Percentiles rank a stretch among this genome's conserved stretches.
phyloP scores from a whole-genome alignment of 92 coral and sea anemone species.

The Palythoa grandis region DNA sequence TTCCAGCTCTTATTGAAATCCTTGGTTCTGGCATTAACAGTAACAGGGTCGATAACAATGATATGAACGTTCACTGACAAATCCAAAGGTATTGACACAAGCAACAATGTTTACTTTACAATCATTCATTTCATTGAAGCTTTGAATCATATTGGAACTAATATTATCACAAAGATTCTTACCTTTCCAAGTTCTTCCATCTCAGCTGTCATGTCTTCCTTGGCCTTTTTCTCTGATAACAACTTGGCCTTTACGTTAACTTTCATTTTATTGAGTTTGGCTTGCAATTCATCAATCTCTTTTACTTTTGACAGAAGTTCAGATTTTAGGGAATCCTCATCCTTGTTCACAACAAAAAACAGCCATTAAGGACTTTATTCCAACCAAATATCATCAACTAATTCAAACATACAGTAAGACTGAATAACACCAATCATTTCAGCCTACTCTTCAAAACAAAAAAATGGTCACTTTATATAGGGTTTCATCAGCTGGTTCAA shows the following conservation, averaged over 20 bases:
- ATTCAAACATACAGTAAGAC: no score
- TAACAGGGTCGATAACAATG: no score
- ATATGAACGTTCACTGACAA: no score
- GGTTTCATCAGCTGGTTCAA: no score
- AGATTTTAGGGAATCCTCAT: constrained; percentile 48
- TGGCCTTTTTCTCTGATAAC: constrained; percentile 60
- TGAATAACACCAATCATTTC: no score
- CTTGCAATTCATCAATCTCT: constrained; percentile 67
- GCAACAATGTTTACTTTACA: no score
- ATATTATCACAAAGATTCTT: background rate
- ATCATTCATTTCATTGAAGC: no score
- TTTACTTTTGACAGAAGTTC: constrained; percentile 64
- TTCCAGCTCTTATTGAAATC: no score
- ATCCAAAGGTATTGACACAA: no score
- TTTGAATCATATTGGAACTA: background rate
- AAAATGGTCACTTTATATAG: no score
- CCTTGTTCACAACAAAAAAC: constrained; percentile 22
- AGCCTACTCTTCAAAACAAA: no score
- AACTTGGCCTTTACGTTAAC: constrained; percentile 75
- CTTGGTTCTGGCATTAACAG: no score
- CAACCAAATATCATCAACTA: background rate
- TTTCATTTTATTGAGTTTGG: constrained; percentile 69
- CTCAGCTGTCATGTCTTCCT: constrained; percentile 63
- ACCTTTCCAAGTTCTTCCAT: constrained; percentile 74
- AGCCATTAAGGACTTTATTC: background rate